Evolutionary conservation across 2,888 invertebrate species (phyloP).

Genomic region (Globia sparganii): DNA sequence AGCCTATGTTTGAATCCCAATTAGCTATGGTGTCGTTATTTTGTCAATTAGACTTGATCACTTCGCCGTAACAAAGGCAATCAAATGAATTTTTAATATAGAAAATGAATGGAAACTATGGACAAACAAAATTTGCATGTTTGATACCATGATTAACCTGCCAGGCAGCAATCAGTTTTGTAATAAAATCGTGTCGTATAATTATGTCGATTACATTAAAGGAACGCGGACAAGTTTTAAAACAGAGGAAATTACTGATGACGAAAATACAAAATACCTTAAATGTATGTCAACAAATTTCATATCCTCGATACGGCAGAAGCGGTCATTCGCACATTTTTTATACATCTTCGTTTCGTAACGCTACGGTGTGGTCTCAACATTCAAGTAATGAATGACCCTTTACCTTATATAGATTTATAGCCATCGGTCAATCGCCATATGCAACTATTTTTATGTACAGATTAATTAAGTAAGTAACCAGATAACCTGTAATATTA

Average conservation of each 20-base stretch:
- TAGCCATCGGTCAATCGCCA: constrained; percentile 66
- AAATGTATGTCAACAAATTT: constrained; percentile 75
- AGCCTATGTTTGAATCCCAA: constrained; percentile 17
- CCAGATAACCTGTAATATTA: constrained; percentile 41
- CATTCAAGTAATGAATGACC: constrained; percentile 73
- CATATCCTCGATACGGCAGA: constrained; percentile 71
- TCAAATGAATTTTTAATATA: constrained; percentile 41
- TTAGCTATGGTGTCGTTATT: constrained; percentile 34
- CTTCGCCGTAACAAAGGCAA: constrained; percentile 51
- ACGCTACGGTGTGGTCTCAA: constrained; percentile 63
- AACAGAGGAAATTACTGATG: constrained; percentile 69
- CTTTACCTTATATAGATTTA: constrained; percentile 76
- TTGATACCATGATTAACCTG: constrained; percentile 35
- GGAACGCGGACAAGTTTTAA: constrained; percentile 60
- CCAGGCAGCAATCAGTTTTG: constrained; percentile 40
- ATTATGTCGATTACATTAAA: constrained; percentile 64
- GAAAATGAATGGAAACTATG: constrained; percentile 48
- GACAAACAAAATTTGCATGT: constrained; percentile 43
- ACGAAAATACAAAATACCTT: constrained; percentile 70
- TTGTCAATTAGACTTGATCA: constrained; percentile 42
- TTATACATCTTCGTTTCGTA: constrained; percentile 76
- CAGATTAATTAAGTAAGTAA: constrained; percentile 54
- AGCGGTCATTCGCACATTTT: constrained; percentile 79
- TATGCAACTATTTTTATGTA: constrained; percentile 67
- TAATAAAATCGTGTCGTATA: constrained; percentile 60